Conservation (phyloP, 2,797 vertebrate genomes). For the Coregonus ussuriensis region DNA sequence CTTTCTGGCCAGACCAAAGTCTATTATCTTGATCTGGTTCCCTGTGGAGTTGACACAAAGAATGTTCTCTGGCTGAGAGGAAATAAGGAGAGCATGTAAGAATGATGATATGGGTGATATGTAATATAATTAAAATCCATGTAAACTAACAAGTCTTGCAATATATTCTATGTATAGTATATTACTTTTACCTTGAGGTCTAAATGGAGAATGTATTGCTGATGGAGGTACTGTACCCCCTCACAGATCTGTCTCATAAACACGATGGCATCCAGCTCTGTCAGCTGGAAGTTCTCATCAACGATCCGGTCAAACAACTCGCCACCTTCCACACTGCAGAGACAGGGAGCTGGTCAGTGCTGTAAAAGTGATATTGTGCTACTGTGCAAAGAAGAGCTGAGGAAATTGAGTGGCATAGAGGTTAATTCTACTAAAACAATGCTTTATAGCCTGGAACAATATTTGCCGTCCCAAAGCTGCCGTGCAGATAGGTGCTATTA, state of each 20-base stretch:
- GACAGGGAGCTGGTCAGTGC: neutral
- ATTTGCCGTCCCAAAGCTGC: neutral
- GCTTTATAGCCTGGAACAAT: neutral
- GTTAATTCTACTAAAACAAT: neutral
- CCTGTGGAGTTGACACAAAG: conserved; percentile 82
- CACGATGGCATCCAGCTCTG: conserved; percentile 83
- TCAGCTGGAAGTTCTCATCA: conserved; percentile 82
- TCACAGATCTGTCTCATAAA: conserved; percentile 88
- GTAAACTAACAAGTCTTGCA: neutral
- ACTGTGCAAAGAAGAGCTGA: neutral
- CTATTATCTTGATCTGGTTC: conserved; percentile 91
- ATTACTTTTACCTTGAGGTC: conserved; percentile 81
- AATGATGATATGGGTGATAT: neutral
- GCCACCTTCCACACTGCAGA: conserved; percentile 83
- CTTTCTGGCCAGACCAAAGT: conserved; percentile 89
- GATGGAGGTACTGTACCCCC: conserved; percentile 85
- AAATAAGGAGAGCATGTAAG: conserved; percentile 32
- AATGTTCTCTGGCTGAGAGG: conserved; percentile 85
- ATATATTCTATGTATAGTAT: neutral
- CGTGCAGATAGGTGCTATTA: neutral
- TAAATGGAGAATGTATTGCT: conserved; percentile 88
- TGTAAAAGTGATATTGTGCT: neutral
- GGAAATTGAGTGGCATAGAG: neutral
- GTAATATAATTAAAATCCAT: neutral
- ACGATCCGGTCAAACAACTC: conserved; percentile 88